Evolutionary conservation across 1,140 invertebrate species (phyloP), one percentile per base, ranked within the genome.

Genomic region (Drosophila dunni): DNA sequence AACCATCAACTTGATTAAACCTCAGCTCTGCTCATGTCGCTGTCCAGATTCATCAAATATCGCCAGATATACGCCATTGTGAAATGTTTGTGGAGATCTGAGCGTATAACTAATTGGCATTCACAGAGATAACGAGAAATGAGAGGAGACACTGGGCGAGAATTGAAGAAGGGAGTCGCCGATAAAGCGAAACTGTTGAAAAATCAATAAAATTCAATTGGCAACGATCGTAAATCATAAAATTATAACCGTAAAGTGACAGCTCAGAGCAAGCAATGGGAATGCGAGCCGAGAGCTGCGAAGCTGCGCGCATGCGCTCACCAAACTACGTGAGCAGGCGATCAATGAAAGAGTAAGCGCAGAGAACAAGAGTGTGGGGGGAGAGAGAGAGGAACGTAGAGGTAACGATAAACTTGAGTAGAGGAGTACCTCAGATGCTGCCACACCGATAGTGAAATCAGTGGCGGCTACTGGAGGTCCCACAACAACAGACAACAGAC

Each of bases 221-320:
- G 84, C 84, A 44, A 56, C 67, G 85, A 90, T 81, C 86, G 78
- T 90, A 90, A 90, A 90, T 90, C 86, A 90, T 90, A 90, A 90
- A 90, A 78, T 90, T 89, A 90, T 90, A 90, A 90, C 86, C 86
- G 86, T 90, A 90, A 90, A 90, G 86, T 90, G 86, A 90, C 86
- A 90, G 86, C 81, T 90, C 75, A 78, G 84, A 86, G 83, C 80
- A 88, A 75, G 80, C 84, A 64, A 69, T 89, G 85, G 84, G 85
- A 89, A 88, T 89, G 80, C 84, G 67, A 78, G 67, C 63, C 50
- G 81, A 65, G 79, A 79, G 24, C 53, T 75, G 45, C 11, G 58
- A 63, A 63, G 24, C 60, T 51, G 60, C 60, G 54, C 36, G 62
- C 56, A 62, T 69, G 65, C 65, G 56, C 71, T 61, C 71, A 74